Conservation (phyloP, 2,113 vertebrate species). For the Oryzias melastigma region DNA sequence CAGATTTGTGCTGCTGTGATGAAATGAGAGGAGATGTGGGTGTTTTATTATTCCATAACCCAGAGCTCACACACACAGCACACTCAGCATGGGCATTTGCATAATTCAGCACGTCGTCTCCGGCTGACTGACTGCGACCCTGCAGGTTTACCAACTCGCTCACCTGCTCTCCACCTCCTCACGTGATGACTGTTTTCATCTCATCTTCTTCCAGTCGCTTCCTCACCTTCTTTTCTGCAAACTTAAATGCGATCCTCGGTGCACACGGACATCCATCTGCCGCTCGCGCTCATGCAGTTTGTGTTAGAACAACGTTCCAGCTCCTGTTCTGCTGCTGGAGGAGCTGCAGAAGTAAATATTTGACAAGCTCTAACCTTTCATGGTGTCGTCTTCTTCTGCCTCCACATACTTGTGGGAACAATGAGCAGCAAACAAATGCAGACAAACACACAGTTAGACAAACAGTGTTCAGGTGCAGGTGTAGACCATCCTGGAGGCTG, state of each 20-base stretch:
- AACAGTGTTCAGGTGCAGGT: constrained; percentile 30
- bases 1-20: constrained; percentile 43
- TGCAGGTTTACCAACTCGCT: constrained; percentile 19
- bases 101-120: constrained; percentile 68
- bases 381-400: constrained; percentile 25
- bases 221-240: constrained; percentile 8
- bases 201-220: constrained; percentile 14
- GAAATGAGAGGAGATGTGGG: constrained; percentile 58
- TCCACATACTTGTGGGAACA: constrained; percentile 20
- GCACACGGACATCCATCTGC: background rate
- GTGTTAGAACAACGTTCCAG: no score
- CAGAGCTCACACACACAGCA: constrained; percentile 34
- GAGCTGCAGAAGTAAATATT: constrained; percentile 20
- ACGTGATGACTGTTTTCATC: constrained; percentile 12
- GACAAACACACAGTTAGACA: constrained; percentile 8
- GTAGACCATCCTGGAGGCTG: constrained; percentile 45
- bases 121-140: constrained; percentile 45
- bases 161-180: constrained; percentile 26
- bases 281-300: no score
- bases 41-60: constrained; percentile 71
- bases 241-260: constrained; percentile 8
- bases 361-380: constrained; percentile 7
- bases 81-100: constrained; percentile 59
- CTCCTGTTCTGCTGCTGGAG: no score
- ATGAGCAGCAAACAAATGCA: constrained; percentile 13